These are phyloP conservation scores for Tromatobia lineatoria DNA, from an alignment of 2,888 invertebrate genomes.

Conservation along the genomic window DNA sequence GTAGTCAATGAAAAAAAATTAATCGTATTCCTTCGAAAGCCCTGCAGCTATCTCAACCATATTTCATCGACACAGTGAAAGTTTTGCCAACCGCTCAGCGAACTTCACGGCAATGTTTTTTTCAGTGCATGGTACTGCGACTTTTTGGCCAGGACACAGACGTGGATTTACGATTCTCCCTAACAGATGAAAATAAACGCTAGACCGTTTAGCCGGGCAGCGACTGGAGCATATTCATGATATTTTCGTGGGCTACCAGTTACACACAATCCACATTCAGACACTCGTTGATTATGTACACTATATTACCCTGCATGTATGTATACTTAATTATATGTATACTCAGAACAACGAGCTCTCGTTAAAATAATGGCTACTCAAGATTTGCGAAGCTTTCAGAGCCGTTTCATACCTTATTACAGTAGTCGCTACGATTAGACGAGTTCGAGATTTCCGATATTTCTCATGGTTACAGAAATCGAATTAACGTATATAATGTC, in stretches of 20 bases:
- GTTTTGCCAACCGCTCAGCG: too few relatives aligned
- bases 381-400: slow-evolving; percentile 75
- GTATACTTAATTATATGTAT: slow-evolving; percentile 1
- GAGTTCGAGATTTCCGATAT: slow-evolving; percentile 24
- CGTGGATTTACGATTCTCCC: slow-evolving; percentile 74
- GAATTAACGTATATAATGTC: not conserved
- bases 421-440: slow-evolving; percentile 36
- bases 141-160: slow-evolving; percentile 44
- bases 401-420: slow-evolving; percentile 67
- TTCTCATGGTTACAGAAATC: slow-evolving; percentile 34
- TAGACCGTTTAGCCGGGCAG: slow-evolving; percentile 70
- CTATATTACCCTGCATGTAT: slow-evolving; percentile 2
- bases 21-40: too few relatives aligned
- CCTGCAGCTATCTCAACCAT: too few relatives aligned
- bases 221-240: slow-evolving; percentile 70
- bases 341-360: slow-evolving; percentile 71
- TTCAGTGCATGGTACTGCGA: slow-evolving; percentile 27
- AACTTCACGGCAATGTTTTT: too few relatives aligned
- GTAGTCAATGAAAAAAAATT: too few relatives aligned
- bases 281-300: slow-evolving; percentile 63
- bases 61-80: too few relatives aligned
- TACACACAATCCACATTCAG: slow-evolving; percentile 70
- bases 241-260: slow-evolving; percentile 74
- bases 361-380: slow-evolving; percentile 79
- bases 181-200: slow-evolving; percentile 80